A percentile compares a stretch with the other conserved stretches of the same genome.
Conservation (phyloP, 1,140 invertebrate species). For the Saxidomus purpurata region DNA sequence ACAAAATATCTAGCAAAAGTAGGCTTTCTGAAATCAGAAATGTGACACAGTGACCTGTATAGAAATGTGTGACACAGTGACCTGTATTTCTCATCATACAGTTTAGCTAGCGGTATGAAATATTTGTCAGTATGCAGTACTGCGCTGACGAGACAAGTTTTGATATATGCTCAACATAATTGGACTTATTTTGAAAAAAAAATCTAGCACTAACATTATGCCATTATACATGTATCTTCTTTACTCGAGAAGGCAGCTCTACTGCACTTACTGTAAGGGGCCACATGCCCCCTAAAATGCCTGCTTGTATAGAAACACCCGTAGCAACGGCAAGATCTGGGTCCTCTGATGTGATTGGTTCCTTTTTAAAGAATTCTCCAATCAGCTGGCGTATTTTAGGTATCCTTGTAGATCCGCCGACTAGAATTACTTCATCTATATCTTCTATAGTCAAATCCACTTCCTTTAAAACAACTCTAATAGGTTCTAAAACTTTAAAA, state of each 20-base stretch:
- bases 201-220: background rate
- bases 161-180: too few relatives aligned
- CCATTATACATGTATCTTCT: slow-evolving; percentile 85
- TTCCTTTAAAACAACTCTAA: slow-evolving; percentile 92
- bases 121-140: too few relatives aligned
- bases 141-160: too few relatives aligned
- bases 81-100: too few relatives aligned
- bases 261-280: slow-evolving; percentile 88
- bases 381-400: slow-evolving; percentile 86
- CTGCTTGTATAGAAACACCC: slow-evolving; percentile 88
- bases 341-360: slow-evolving; percentile 86
- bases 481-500: slow-evolving; percentile 84
- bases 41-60: too few relatives aligned
- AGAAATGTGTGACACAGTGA: too few relatives aligned
- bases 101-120: too few relatives aligned
- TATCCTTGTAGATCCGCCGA: slow-evolving; percentile 87
- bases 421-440: slow-evolving; percentile 87
- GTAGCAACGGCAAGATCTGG: slow-evolving; percentile 88
- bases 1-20: too few relatives aligned
- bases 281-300: slow-evolving; percentile 88
- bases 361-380: slow-evolving; percentile 85
- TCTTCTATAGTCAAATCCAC: slow-evolving; percentile 89
- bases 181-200: too few relatives aligned
- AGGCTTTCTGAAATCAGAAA: too few relatives aligned
- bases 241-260: slow-evolving; percentile 85